Evolutionary conservation across 2,113 vertebrate genomes (phyloP).

Genomic region (Holacanthus passer): DNA sequence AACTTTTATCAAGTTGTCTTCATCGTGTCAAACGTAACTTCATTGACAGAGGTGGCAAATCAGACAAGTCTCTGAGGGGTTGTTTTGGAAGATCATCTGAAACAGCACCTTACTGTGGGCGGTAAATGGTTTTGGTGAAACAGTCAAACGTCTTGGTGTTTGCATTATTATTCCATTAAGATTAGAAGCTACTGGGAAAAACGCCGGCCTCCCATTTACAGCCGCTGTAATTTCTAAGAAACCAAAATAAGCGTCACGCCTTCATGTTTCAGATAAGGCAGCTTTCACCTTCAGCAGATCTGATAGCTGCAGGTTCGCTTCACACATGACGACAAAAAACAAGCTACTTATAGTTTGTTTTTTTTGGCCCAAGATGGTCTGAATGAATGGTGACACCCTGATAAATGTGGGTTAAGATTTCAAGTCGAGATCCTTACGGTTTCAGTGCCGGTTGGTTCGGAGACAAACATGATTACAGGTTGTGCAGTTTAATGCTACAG

Average conservation of each 20-base stretch:
- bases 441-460: too few species aligned
- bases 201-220: not conserved
- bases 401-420: too few species aligned
- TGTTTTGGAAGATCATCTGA: not conserved
- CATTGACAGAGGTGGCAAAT: not conserved
- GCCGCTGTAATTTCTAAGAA: not conserved
- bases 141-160: not conserved
- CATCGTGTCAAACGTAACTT: not conserved
- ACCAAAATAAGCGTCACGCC: not conserved
- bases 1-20: not conserved
- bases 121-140: not conserved
- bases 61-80: not conserved
- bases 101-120: not conserved
- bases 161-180: not conserved
- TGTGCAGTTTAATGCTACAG: too few species aligned
- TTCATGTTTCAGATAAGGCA: conserved; percentile 37
- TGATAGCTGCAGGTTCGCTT: conserved; percentile 12
- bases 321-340: not conserved
- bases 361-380: not conserved
- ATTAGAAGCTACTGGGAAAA: not conserved
- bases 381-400: not conserved
- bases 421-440: too few species aligned
- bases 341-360: not conserved
- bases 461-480: too few species aligned
- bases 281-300: conserved; percentile 57